Percentiles rank a stretch among this genome's conserved stretches.
Evolutionary conservation across 2,888 invertebrate genomes (phyloP).

Genomic region (Xestoiulus laeticollis): DNA sequence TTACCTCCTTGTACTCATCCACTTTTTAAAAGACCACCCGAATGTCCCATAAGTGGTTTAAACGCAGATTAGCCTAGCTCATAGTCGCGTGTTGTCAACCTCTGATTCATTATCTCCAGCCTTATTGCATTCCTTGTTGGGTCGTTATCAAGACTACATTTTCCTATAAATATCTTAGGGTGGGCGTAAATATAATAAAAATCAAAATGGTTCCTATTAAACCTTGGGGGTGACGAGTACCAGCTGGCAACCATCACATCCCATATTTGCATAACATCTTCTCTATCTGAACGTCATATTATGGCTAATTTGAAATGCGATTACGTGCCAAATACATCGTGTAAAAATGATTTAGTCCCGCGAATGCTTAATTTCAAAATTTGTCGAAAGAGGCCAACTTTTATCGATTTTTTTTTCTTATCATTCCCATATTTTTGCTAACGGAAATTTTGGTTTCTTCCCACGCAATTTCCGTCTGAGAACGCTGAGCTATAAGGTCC

Average conservation of each 20-base stretch:
- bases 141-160: neutral
- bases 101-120: neutral
- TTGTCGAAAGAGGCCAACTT: neutral
- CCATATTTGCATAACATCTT: neutral
- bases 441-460: too few relatives aligned
- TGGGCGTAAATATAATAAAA: conserved; percentile 2
- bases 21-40: neutral
- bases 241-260: neutral
- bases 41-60: neutral
- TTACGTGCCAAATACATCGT: neutral
- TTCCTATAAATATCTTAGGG: conserved; percentile 7
- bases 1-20: neutral
- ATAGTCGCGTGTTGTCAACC: conserved; percentile 17
- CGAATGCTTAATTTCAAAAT: neutral
- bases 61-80: neutral
- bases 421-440: too few relatives aligned
- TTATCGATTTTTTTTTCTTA: neutral
- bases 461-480: too few relatives aligned
- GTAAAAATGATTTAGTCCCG: neutral
- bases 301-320: conserved; percentile 1
- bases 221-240: neutral
- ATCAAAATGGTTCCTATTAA: neutral
- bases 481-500: too few relatives aligned
- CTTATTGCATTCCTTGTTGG: conserved; percentile 27
- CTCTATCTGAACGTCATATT: neutral